Base-by-base conservation (phyloP, 2,888 invertebrate genomes). In the Xestia c-nigrum region DNA sequence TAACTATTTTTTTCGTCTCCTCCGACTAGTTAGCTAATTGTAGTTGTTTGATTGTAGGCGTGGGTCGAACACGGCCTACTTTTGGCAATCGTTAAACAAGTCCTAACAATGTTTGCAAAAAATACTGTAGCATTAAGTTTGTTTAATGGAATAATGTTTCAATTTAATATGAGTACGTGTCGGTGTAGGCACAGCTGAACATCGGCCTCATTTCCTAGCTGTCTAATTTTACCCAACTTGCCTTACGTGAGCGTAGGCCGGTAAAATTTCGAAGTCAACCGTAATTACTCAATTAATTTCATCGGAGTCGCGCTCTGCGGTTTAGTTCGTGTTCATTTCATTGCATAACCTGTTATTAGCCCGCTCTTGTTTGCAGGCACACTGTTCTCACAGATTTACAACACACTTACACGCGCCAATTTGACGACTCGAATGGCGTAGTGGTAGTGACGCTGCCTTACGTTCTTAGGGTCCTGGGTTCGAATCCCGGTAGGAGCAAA, bases 271-370 rank as follows among this genome's bases (percentile, higher is more conserved):
- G 86, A 90, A 89, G 91, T 85, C 88, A 88, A 90, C 89, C 85
- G 82, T 92, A 94, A 93, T 94, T 90, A 92, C 92, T 93, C 92
- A 93, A 94, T 93, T 92, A 94, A 92, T 92, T 92, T 90, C 88
- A 90, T 89, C 87, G 88, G 85, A 87, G 82, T 86, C 83, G 87
- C 84, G 81, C 82, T 85, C 86, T 87, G 88, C 85, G 89, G 90
- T 89, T 91, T 88, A 89, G 90, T 89, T 91, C 89, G 90, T 87
- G 93, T 90, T 89, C 89, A 90, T 90, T 92, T 87, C 86, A 87
- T 94, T 94, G 91, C 94, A 93, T 92, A 94, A 94, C 93, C 88
- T 90, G 92, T 94, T 93, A 92, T 93, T 93, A 92, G 91, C 92
- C 90, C 90, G 93, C 92, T 93, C 93, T 93, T 93, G 92, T 93